Evolutionary conservation across 2,888 invertebrate species (phyloP), one percentile per base, ranked within the genome.

Genomic region (Drosophila falleni): DNA sequence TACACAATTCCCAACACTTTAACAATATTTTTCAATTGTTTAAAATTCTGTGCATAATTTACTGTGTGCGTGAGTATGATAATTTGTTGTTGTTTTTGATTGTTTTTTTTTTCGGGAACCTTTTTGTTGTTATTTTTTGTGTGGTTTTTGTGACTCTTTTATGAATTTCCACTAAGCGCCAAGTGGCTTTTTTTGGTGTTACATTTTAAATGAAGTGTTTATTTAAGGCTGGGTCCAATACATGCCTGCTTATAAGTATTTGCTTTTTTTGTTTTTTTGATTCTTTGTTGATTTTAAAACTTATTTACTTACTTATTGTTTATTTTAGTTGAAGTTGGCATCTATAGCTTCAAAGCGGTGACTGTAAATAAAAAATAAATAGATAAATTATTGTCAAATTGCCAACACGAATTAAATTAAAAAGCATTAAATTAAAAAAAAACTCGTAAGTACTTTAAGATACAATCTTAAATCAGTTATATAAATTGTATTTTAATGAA

Each of bases 161-260:
- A 71, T 70, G 69, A 70, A 53, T 67, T 71, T 72, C 72, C 61
- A 73, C 71, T 71, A 62, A 71, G 80, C 79, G 78, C 73, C 83
- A 77, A 77, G 62, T 68, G 63, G 23, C 65, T 64, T 73, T 75
- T 67, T 87, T 71, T 73, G 72, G 79, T 76, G 82, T 74, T 83
- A 88, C 86, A 83, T 88, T 88, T 88, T 72, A 86, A 88, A 83
- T 83, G 10, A 76, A 74, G 76, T 83, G 87, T 86, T 88, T 80
- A 61, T 69, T 82, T 82, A 74, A 70, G 78, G 66, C 54, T 47
- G 49, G 62, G 65, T 46, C 37, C 29, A 26, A 44, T 44, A 46
- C 44, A 49, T 35, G 50, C 23, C 46, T 46, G 19, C 11, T 23
- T 66, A 6, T 56, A 23, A 35, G n/a, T 46, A 44, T 59, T 51